A percentile compares a stretch with the other conserved stretches of the same genome.
These are phyloP conservation scores for Peromyscus californicus DNA, from an alignment of 2,113 vertebrate species.

Conservation along the genomic window DNA sequence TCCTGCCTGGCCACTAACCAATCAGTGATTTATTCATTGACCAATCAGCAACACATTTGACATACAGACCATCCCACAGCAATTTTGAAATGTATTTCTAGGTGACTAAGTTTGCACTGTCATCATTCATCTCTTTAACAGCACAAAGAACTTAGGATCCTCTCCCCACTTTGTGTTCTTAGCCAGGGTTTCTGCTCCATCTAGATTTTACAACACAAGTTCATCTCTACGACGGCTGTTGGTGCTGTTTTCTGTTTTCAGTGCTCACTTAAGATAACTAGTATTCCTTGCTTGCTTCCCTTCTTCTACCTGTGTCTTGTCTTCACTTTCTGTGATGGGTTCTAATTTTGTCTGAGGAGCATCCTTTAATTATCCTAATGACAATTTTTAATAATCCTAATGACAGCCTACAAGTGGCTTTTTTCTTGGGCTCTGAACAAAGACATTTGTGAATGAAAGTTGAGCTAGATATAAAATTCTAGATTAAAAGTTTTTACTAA, in stretches of 20 bases:
- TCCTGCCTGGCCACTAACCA: too few species aligned
- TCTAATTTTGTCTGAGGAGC: background rate
- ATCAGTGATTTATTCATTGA: too few species aligned
- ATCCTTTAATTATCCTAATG: background rate
- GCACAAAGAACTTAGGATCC: background rate
- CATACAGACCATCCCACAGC: too few species aligned
- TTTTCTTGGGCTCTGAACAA: constrained; percentile 3
- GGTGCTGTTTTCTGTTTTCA: background rate
- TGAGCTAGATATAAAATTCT: constrained; percentile 35
- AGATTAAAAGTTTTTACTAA: background rate
- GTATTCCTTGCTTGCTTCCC: background rate
- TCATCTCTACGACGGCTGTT: background rate
- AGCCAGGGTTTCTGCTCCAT: background rate
- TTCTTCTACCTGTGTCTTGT: background rate
- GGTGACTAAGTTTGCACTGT: background rate
- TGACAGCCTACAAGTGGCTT: background rate
- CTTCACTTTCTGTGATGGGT: constrained; percentile 23
- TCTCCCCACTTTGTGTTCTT: background rate
- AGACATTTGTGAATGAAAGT: background rate
- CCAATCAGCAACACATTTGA: too few species aligned
- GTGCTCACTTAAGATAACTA: background rate
- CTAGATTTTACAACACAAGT: background rate
- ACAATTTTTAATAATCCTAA: background rate
- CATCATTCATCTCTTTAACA: background rate
- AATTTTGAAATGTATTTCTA: background rate